Conservation (phyloP, 2,888 invertebrate species). For the Barypeithes pellucidus region DNA sequence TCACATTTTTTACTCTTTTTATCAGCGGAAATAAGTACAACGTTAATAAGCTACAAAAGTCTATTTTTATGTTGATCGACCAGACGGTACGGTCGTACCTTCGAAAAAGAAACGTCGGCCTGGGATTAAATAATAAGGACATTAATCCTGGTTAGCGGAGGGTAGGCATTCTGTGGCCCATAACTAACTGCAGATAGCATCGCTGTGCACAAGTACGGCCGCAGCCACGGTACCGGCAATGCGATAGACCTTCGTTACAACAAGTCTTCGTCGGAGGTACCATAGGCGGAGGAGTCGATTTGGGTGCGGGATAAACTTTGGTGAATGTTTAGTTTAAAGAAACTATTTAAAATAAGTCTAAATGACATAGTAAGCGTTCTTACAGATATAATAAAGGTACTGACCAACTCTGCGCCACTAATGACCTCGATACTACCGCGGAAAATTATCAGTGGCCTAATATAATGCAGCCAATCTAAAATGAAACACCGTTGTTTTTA, state of each 20-base stretch:
- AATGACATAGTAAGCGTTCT: no score
- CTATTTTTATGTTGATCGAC: slow-evolving; percentile 40
- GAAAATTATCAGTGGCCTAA: no score
- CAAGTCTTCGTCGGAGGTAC: slow-evolving; percentile 50
- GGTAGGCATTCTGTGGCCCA: slow-evolving; percentile 68
- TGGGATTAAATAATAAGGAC: slow-evolving; percentile 67
- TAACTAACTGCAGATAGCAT: slow-evolving; percentile 69
- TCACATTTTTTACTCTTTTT: no score
- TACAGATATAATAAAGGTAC: no score
- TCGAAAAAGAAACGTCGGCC: slow-evolving; percentile 44
- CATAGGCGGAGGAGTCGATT: slow-evolving; percentile 7
- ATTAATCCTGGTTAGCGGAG: slow-evolving; percentile 68
- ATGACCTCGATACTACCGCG: no score
- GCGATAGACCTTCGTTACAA: slow-evolving; percentile 49
- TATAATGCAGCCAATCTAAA: no score
- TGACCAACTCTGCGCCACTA: no score
- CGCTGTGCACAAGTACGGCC: slow-evolving; percentile 56
- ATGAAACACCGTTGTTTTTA: no score
- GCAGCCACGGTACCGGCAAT: slow-evolving; percentile 42
- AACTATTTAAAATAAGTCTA: no score
- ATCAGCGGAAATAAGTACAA: no score
- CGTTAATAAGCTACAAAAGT: slow-evolving; percentile 35
- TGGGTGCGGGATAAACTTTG: no score
- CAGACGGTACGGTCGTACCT: slow-evolving; percentile 43
- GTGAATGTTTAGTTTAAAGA: no score